A percentile compares a stretch with the other conserved stretches of the same genome.
These are phyloP conservation scores for Cetoscarus ocellatus DNA, from an alignment of 2,797 vertebrate species.

Conservation along the genomic window DNA sequence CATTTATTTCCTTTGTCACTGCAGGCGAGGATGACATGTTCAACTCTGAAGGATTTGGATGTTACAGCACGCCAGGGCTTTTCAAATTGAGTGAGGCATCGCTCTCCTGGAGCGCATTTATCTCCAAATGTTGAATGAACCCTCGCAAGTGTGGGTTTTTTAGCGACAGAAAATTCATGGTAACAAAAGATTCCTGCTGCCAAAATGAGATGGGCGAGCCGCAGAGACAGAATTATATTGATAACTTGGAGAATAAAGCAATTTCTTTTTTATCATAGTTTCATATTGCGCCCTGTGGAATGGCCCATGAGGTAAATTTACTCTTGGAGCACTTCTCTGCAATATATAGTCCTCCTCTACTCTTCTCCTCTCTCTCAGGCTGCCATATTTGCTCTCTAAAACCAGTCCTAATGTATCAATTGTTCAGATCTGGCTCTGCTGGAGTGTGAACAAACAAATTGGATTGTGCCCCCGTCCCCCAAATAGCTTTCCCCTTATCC, in stretches of 20 bases:
- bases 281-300: slow-evolving; percentile 73
- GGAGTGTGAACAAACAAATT: slow-evolving; percentile 81
- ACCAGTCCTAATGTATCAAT: slow-evolving; percentile 80
- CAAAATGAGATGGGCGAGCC: slow-evolving; percentile 52
- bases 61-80: slow-evolving; percentile 39
- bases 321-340: slow-evolving; percentile 68
- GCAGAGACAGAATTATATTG: slow-evolving; percentile 68
- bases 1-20: slow-evolving; percentile 59
- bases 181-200: slow-evolving; percentile 68
- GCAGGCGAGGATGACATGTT: slow-evolving; percentile 49
- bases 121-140: slow-evolving; percentile 62
- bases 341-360: slow-evolving; percentile 50
- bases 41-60: slow-evolving; percentile 56
- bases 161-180: slow-evolving; percentile 43
- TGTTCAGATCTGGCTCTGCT: slow-evolving; percentile 78
- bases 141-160: slow-evolving; percentile 39
- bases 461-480: slow-evolving; percentile 68
- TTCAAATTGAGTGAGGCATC: slow-evolving; percentile 60
- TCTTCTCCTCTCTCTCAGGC: slow-evolving; percentile 14
- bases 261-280: slow-evolving; percentile 78
- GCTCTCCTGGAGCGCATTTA: slow-evolving; percentile 58
- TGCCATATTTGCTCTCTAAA: slow-evolving; percentile 74
- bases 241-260: slow-evolving; percentile 74
- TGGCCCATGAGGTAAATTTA: slow-evolving; percentile 76
- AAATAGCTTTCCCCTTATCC: slow-evolving; percentile 69